Evolutionary conservation across 2,888 invertebrate species (phyloP), one percentile per base, ranked within the genome.

Genomic region (Oxytorus armatus): DNA sequence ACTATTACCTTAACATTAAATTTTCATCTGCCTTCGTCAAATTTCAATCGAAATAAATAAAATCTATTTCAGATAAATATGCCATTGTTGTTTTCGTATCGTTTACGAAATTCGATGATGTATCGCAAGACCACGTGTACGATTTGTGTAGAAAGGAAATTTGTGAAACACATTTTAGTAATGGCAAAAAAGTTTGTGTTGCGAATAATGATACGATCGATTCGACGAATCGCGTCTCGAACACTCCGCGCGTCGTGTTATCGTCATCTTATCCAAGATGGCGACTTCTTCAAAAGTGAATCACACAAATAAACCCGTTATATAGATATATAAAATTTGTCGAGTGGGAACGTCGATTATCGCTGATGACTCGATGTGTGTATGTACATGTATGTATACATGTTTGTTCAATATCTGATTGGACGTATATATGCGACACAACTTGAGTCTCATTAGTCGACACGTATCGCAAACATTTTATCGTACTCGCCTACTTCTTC

Each of bases 221-320:
- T 51, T 29, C 29, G 55, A 49, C 55, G 29, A 61, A 73, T 57
- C 25, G 51, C 63, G 51, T 70, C 57, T 63, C 57, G 18, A 72
- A 63, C 21, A 55, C 49, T 42, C 44, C 39, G 33, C 39, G 33
- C 42, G 55, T 57, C 68, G 29, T 39, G 68, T 80, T 80, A 77
- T 80, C 77, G 33, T 77, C 36, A 55, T 44, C 14, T 59, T 42
- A 39, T 55, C 53, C 61, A 76, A 68, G 63, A 80, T 80, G 80
- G 80, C 77, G 80, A 65, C 36, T 55, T 72, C 25, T 44, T 21
- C 42, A 49, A 16, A 23, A 47, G 57, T 44, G 57, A 61, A 79
- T 61, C 72, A 61, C 61, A 57, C 66, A 39, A 51, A 44, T 53
- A 14, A 4, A 42, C 21, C 47, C 23, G 8, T 21, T 36, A 8